A percentile compares a stretch with the other conserved stretches of the same genome.
These are phyloP conservation scores for Tenualosa thibaudeaui DNA, from an alignment of 2,797 vertebrate genomes.

Conservation along the genomic window DNA sequence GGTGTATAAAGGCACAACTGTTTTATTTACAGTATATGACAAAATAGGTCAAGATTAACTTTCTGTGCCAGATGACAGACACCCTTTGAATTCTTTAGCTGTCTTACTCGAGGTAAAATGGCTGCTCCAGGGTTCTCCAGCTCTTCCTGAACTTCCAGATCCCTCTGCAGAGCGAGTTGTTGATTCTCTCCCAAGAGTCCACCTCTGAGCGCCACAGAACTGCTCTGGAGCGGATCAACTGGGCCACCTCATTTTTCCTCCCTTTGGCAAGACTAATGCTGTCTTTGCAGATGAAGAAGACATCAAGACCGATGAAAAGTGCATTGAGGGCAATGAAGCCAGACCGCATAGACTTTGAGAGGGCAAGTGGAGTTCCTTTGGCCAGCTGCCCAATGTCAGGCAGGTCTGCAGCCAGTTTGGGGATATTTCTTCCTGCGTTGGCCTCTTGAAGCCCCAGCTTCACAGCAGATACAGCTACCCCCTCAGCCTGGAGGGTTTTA, in stretches of 20 bases:
- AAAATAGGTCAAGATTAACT: too few relatives aligned
- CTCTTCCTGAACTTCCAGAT: slow-evolving; percentile 41
- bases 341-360: slow-evolving; percentile 56
- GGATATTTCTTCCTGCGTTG: slow-evolving; percentile 50
- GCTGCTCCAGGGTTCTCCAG: slow-evolving; percentile 50
- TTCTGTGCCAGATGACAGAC: too few relatives aligned
- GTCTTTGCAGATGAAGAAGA: slow-evolving; percentile 71
- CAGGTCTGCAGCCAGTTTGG: slow-evolving; percentile 62
- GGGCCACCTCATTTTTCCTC: slow-evolving; percentile 57
- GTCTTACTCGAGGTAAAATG: slow-evolving; percentile 47
- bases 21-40: too few relatives aligned
- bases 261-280: slow-evolving; percentile 67
- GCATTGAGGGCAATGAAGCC: slow-evolving; percentile 62
- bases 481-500: slow-evolving; percentile 47
- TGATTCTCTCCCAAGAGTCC: slow-evolving; percentile 62
- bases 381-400: slow-evolving; percentile 66
- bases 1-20: too few relatives aligned
- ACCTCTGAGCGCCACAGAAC: slow-evolving; percentile 67
- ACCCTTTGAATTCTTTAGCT: neutral
- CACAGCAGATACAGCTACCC: slow-evolving; percentile 32
- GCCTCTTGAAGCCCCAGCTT: slow-evolving; percentile 54
- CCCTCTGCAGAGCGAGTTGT: slow-evolving; percentile 52
- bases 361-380: slow-evolving; percentile 54
- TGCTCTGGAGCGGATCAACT: slow-evolving; percentile 66
- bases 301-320: slow-evolving; percentile 68